Percentiles rank a stretch among this genome's conserved stretches.
phyloP scores from a whole-genome alignment of 2,113 vertebrate species.

The Reinhardtius hippoglossoides region DNA sequence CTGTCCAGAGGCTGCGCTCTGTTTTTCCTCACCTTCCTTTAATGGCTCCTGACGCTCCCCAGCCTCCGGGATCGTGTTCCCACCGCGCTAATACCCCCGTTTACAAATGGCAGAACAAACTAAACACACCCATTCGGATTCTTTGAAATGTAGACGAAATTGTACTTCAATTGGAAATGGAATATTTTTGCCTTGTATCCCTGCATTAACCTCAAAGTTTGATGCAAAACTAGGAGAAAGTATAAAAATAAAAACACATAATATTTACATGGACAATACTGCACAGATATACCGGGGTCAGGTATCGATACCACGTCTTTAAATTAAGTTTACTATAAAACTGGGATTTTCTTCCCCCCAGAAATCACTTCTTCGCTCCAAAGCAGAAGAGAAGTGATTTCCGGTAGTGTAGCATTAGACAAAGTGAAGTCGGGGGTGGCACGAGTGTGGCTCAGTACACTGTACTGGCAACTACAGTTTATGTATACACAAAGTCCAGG shows the following conservation, averaged over 20 bases:
- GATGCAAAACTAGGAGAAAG: neutral
- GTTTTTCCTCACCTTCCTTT: constrained; percentile 68
- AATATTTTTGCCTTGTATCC: neutral
- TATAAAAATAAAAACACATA: neutral
- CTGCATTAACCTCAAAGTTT: neutral
- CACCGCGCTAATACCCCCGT: constrained; percentile 30
- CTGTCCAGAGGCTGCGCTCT: constrained; percentile 61
- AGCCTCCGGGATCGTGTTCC: constrained; percentile 52
- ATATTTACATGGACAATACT: too few species aligned
- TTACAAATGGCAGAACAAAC: constrained; percentile 34
- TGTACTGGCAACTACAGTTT: too few species aligned
- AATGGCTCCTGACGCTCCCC: constrained; percentile 61
- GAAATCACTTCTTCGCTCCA: too few species aligned
- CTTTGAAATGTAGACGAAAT: neutral
- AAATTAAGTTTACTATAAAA: too few species aligned
- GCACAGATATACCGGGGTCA: too few species aligned
- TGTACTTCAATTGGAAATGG: neutral
- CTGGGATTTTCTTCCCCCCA: too few species aligned
- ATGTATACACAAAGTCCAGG: too few species aligned
- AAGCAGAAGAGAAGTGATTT: too few species aligned
- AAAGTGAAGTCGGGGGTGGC: too few species aligned
- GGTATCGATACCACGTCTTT: too few species aligned
- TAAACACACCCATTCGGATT: constrained; percentile 37
- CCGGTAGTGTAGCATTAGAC: too few species aligned
- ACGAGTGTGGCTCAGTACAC: too few species aligned